Conservation (phyloP, 2,888 invertebrate genomes). For the Dilophus febrilis region DNA sequence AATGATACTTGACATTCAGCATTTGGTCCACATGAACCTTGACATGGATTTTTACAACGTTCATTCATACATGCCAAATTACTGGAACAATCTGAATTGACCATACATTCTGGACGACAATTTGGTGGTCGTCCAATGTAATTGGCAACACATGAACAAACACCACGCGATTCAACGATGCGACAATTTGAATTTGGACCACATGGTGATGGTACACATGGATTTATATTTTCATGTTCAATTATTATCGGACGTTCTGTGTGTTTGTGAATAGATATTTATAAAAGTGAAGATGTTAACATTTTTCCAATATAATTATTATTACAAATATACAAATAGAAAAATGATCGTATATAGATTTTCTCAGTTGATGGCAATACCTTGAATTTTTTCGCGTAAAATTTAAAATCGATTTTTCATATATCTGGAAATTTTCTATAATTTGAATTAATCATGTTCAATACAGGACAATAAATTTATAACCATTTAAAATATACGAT, state of each 20-base stretch:
- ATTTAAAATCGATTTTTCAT: too few species aligned
- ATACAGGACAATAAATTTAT: too few species aligned
- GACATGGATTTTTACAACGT: slow-evolving; percentile 42
- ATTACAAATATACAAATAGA: too few species aligned
- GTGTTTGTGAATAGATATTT: too few species aligned
- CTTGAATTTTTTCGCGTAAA: too few species aligned
- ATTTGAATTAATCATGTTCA: too few species aligned
- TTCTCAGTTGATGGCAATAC: too few species aligned
- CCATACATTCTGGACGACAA: slow-evolving; percentile 47
- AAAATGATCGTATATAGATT: too few species aligned
- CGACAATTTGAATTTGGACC: slow-evolving; percentile 46
- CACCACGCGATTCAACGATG: slow-evolving; percentile 32
- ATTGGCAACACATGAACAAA: slow-evolving; percentile 40
- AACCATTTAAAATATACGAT: too few species aligned
- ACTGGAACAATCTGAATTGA: slow-evolving; percentile 35
- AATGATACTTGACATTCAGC: slow-evolving; percentile 42
- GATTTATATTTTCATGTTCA: slow-evolving; percentile 26
- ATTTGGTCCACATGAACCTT: slow-evolving; percentile 48
- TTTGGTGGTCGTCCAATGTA: slow-evolving; percentile 44
- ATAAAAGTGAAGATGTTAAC: too few species aligned
- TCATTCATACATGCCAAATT: slow-evolving; percentile 34
- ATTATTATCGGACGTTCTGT: slow-evolving; percentile 10
- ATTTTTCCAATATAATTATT: too few species aligned
- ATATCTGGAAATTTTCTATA: too few species aligned
- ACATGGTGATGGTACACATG: slow-evolving; percentile 45